Percentiles rank a stretch among this genome's conserved stretches.
phyloP scores from a whole-genome alignment of 2,888 invertebrate species.

The Buathra laborator region DNA sequence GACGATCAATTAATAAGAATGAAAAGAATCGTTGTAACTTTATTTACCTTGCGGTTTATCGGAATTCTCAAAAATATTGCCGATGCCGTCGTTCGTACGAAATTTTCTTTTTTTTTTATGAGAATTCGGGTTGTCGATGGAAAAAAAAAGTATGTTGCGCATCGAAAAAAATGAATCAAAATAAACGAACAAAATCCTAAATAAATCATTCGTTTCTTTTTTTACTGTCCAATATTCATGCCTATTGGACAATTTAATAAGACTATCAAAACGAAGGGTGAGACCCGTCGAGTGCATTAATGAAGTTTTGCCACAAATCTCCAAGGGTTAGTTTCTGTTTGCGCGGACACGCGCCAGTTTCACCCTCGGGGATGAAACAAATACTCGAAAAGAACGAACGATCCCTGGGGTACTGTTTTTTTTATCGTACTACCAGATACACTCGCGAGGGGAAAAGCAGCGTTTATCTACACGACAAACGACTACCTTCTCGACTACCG shows the following conservation, averaged over 20 bases:
- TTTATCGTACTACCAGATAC: background rate
- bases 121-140: too few relatives aligned
- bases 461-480: background rate
- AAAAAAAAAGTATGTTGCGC: too few relatives aligned
- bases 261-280: background rate
- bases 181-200: too few relatives aligned
- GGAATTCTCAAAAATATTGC: background rate
- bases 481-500: background rate
- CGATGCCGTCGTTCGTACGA: too few relatives aligned
- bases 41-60: background rate
- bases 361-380: background rate
- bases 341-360: background rate
- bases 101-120: too few relatives aligned
- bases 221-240: background rate
- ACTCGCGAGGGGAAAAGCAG: background rate
- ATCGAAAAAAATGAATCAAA: too few relatives aligned
- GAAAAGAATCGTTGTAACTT: background rate
- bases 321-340: background rate
- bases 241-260: background rate
- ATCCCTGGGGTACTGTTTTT: background rate
- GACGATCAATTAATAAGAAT: conserved; percentile 57
- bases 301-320: background rate
- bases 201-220: background rate
- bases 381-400: conserved; percentile 5
- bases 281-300: background rate